These are phyloP conservation scores for Achatina immaculata DNA, from an alignment of 1,140 invertebrate genomes.

Conservation along the genomic window DNA sequence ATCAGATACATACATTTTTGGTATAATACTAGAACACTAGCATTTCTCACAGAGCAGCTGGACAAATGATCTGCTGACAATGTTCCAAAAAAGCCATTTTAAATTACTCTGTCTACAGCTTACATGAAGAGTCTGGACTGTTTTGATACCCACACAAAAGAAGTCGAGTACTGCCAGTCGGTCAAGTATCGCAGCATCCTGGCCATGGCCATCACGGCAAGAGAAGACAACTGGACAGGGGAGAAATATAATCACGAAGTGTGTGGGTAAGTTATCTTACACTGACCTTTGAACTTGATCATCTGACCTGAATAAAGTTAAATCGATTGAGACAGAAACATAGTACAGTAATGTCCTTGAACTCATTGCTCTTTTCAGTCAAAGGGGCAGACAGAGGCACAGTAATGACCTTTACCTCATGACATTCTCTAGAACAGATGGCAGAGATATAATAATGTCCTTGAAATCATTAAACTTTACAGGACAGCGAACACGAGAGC, in stretches of 20 bases:
- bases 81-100: no score
- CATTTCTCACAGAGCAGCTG: neutral
- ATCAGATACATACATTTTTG: no score
- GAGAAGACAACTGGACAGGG: neutral
- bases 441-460: neutral
- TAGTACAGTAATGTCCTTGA: neutral
- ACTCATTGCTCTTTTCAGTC: neutral
- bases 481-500: no score
- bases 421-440: neutral
- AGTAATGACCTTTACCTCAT: neutral
- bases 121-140: conserved; percentile 17
- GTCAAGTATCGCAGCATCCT: conserved; percentile 16
- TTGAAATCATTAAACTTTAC: no score
- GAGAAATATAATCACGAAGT: conserved; percentile 15
- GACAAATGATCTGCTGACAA: no score
- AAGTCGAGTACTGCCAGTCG: conserved; percentile 21
- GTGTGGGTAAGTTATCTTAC: neutral
- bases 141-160: conserved; percentile 14
- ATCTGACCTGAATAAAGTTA: neutral
- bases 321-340: neutral
- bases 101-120: neutral
- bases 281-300: neutral
- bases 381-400: neutral
- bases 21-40: neutral
- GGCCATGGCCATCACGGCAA: neutral